phyloP scores from a whole-genome alignment of 2,797 vertebrate species.

The Nyctalus aviator region DNA sequence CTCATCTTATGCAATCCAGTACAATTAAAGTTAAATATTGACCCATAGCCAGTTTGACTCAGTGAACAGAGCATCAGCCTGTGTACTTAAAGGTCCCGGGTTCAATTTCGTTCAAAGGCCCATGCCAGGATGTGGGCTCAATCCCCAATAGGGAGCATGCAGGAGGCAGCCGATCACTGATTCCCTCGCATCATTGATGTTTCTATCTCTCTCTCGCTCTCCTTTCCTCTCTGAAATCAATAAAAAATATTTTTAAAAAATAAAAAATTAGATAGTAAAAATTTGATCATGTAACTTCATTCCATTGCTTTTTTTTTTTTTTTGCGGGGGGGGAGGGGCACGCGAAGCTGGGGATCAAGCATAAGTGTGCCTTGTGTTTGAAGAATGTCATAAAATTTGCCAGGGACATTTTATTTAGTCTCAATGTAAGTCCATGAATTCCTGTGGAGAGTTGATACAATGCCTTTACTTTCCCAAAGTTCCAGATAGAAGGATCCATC shows the following conservation, averaged over 20 bases:
- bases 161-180: too few species aligned
- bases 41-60: too few species aligned
- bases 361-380: constrained; percentile 40
- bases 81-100: too few species aligned
- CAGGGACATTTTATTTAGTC: constrained; percentile 43
- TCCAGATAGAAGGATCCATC: constrained; percentile 70
- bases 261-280: background rate
- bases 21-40: background rate
- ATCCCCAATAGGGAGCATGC: too few species aligned
- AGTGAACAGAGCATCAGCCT: too few species aligned
- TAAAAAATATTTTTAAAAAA: too few species aligned
- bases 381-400: constrained; percentile 71
- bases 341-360: constrained; percentile 35
- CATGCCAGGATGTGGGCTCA: too few species aligned
- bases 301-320: constrained; percentile 41
- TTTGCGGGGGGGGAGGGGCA: background rate
- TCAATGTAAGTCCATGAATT: constrained; percentile 26
- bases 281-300: constrained; percentile 45
- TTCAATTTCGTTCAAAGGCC: too few species aligned
- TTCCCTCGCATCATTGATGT: too few species aligned
- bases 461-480: constrained; percentile 72
- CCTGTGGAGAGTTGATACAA: background rate
- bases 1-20: background rate
- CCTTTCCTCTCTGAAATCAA: too few species aligned
- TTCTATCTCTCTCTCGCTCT: too few species aligned